These are phyloP conservation scores for Cataglyphis livida DNA, from an alignment of 2,888 invertebrate genomes.

Conservation along the genomic window DNA sequence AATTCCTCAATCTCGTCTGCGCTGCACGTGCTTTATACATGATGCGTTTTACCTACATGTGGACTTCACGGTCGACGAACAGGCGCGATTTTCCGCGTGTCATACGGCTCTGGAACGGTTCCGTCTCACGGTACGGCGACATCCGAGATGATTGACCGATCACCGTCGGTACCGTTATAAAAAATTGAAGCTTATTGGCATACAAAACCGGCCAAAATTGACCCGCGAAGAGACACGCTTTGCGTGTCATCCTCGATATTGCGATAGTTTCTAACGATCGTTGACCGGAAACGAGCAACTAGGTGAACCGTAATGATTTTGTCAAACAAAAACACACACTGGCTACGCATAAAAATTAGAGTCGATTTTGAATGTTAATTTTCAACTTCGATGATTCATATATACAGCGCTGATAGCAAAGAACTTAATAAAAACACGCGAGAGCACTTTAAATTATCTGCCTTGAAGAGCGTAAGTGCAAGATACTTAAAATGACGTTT, in stretches of 20 bases:
- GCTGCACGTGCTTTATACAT: slow-evolving; percentile 56
- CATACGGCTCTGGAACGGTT: slow-evolving; percentile 67
- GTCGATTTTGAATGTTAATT: slow-evolving; percentile 3
- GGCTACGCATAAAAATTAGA: neutral
- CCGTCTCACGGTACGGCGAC: slow-evolving; percentile 73
- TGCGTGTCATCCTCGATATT: slow-evolving; percentile 10
- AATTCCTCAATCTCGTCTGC: slow-evolving; percentile 14
- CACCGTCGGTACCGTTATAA: slow-evolving; percentile 75
- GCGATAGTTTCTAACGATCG: neutral
- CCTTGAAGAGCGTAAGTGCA: neutral
- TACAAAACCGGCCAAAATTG: slow-evolving; percentile 50
- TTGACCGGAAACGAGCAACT: slow-evolving; percentile 18
- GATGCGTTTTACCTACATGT: slow-evolving; percentile 64
- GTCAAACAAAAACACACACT: neutral
- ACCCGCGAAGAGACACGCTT: slow-evolving; percentile 3
- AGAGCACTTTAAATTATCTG: slow-evolving; percentile 23
- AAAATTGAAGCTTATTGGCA: slow-evolving; percentile 76
- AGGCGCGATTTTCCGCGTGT: slow-evolving; percentile 65
- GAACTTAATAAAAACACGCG: neutral
- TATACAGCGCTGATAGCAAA: slow-evolving; percentile 8
- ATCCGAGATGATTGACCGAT: slow-evolving; percentile 77
- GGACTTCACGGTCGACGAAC: slow-evolving; percentile 60
- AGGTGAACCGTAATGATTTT: slow-evolving; percentile 21
- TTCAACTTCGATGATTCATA: slow-evolving; percentile 27
- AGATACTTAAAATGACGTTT: neutral